These are phyloP conservation scores for Epiblema foenella DNA, from an alignment of 2,888 invertebrate species.

Conservation along the genomic window DNA sequence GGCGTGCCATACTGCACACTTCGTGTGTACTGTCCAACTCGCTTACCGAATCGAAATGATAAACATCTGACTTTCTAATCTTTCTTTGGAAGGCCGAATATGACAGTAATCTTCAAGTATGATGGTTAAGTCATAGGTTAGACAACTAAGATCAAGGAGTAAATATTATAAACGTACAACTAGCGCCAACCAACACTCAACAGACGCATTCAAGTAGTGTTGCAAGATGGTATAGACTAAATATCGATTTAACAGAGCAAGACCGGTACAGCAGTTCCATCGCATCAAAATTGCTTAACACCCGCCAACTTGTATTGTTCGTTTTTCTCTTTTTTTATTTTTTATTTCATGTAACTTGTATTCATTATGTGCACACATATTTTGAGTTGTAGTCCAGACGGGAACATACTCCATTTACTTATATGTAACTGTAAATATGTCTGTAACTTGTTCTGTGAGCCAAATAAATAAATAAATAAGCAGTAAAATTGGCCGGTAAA, in stretches of 20 bases:
- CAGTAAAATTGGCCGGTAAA: constrained; percentile 1
- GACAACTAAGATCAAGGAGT: constrained; percentile 46
- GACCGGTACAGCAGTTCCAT: constrained; percentile 11
- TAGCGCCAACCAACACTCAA: neutral
- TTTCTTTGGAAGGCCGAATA: constrained; percentile 60
- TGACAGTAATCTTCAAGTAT: constrained; percentile 59
- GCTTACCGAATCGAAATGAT: constrained; percentile 48
- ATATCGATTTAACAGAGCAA: constrained; percentile 43
- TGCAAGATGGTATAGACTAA: neutral
- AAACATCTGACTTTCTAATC: constrained; percentile 76
- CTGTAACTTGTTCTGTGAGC: too few species aligned
- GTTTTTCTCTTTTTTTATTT: too few species aligned
- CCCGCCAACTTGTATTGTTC: too few species aligned
- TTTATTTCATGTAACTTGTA: too few species aligned
- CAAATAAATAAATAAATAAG: too few species aligned
- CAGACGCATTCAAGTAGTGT: neutral
- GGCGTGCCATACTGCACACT: constrained; percentile 42
- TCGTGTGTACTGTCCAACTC: constrained; percentile 31
- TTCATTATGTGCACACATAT: too few species aligned
- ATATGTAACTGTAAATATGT: too few species aligned
- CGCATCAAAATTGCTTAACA: too few species aligned
- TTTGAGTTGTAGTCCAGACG: too few species aligned
- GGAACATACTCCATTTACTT: too few species aligned
- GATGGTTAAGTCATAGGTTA: constrained; percentile 54
- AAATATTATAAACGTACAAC: neutral